phyloP scores from a whole-genome alignment of 2,797 vertebrate genomes.

The Thripadectes ignobilis region DNA sequence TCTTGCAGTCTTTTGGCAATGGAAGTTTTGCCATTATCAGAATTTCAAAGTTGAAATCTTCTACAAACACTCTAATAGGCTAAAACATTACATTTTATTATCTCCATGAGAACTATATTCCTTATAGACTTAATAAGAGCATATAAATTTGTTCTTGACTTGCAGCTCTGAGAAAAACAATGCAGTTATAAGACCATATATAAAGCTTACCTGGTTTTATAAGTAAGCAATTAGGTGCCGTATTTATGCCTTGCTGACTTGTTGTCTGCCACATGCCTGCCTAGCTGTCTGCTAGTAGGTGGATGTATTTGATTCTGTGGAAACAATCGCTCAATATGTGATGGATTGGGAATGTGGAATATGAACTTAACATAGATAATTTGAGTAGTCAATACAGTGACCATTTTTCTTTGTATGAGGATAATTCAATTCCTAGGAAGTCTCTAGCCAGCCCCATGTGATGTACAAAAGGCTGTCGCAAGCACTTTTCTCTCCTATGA shows the following conservation, averaged over 20 bases:
- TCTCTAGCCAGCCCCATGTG: background rate
- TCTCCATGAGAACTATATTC: background rate
- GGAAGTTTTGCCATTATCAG: constrained; percentile 2
- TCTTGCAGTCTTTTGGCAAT: constrained; percentile 27
- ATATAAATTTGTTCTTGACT: constrained; percentile 15
- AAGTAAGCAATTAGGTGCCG: background rate
- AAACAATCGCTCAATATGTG: background rate
- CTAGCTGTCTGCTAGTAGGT: background rate
- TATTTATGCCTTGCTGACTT: background rate
- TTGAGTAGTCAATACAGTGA: background rate
- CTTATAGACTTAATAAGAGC: background rate
- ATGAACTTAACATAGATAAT: background rate
- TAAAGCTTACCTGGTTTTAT: background rate
- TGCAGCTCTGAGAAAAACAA: background rate
- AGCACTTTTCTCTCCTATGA: background rate
- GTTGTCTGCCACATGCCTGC: rapidly evolving
- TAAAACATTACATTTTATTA: constrained; percentile 7
- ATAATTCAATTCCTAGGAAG: background rate
- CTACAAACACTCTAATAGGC: background rate
- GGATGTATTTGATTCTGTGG: background rate
- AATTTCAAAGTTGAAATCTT: background rate
- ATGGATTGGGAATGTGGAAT: background rate
- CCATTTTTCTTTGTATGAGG: background rate
- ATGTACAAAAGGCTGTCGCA: background rate
- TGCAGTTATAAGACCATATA: background rate